These are phyloP conservation scores for Trilocha varians DNA, from an alignment of 2,888 invertebrate species.

Conservation along the genomic window DNA sequence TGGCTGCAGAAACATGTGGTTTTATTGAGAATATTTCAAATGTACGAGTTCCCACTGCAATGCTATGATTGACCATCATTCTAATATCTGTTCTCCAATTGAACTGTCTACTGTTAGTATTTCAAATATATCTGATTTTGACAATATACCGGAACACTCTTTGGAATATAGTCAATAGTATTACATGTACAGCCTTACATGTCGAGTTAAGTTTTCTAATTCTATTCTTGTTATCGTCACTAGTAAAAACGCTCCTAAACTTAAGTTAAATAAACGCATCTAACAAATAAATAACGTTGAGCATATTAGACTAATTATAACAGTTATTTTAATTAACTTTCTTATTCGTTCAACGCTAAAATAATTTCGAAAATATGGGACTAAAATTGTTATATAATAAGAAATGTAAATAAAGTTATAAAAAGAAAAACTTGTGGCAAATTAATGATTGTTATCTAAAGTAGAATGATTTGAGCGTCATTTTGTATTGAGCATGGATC, in stretches of 20 bases:
- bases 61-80: no score
- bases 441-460: conserved; percentile 58
- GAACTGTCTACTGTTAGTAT: no score
- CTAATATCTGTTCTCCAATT: no score
- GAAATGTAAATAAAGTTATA: conserved; percentile 65
- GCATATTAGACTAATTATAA: neutral
- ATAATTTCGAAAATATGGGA: conserved; percentile 67
- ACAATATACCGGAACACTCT: no score
- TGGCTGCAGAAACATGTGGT: no score
- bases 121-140: no score
- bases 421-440: conserved; percentile 64
- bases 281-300: neutral
- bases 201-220: conserved; percentile 12
- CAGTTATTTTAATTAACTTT: neutral
- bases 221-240: conserved; percentile 1
- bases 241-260: neutral
- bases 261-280: neutral
- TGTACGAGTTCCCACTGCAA: no score
- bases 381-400: conserved; percentile 65
- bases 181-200: no score
- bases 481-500: conserved; percentile 35
- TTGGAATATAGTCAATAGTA: no score
- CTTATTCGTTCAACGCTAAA: conserved; percentile 21
- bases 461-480: conserved; percentile 51
- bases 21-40: no score